Base-by-base conservation (phyloP, 1,140 invertebrate species). In the Thrips palmi region DNA sequence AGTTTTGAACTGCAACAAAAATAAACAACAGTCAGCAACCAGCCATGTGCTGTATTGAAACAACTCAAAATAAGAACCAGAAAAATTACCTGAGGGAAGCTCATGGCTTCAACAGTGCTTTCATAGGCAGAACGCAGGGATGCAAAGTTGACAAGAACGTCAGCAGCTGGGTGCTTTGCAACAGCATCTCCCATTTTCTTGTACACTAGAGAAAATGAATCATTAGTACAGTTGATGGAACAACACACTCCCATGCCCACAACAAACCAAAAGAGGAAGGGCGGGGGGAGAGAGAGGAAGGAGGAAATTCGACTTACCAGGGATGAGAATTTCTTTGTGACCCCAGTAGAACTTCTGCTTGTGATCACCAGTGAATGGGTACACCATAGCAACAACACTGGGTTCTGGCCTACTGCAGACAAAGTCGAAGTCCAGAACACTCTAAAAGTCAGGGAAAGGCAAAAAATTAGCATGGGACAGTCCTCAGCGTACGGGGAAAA, bases 311-410 rank as follows among this genome's bases (percentile, higher is more conserved):
- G 17, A 53, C 42, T 55, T 45, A 67, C 66, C 66, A 14, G 81
- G 81, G 54, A 96, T 79, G 5, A 96, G 70, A 29, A 96, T 79
- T 59, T 99, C 94, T 54, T 97, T 97, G 59, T 98, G 93, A 1
- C 94, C 96, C 83, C 93, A 99, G 54, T 98, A 99, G 62, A 92
- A 99, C 60, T 98, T 98, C 57, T 96, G 91, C 52, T 96, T 96
- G 55, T 98, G 93, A 63, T 98, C 92, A 1, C 92, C 94, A 3
- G 91, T 96, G 56, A 92, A 97, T 3, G 96, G 96, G 63, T 99
- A 98, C 10, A 97, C 88, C 52, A 97, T 85, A 20, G 92, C 93
- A 3, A 86, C 89, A 1, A 98, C 82, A 2, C 78, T 83, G 3
- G 82, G 81, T 48, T 87, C 78, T 39, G 70, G 64, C 45, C 96